Percentiles rank a stretch among this genome's conserved stretches.
These are phyloP conservation scores for Blastomussa wellsi DNA, from an alignment of 92 coral and sea anemone genomes.

Conservation along the genomic window DNA sequence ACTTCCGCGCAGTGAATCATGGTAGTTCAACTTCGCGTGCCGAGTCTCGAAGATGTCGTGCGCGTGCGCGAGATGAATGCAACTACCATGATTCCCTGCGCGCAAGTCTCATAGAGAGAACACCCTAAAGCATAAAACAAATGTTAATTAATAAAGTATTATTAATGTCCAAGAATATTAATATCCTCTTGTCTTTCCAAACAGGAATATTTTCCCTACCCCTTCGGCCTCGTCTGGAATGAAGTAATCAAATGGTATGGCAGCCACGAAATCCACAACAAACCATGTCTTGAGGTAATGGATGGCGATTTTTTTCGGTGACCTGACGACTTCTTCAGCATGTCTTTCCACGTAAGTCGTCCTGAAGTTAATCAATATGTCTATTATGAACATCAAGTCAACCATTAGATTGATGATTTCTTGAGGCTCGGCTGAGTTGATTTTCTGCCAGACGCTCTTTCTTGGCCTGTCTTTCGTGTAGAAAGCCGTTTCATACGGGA, in stretches of 20 bases:
- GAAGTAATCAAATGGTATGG: conserved; percentile 84
- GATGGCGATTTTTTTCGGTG: conserved; percentile 81
- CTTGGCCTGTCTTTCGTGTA: conserved; percentile 7
- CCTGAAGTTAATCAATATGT: conserved; percentile 82
- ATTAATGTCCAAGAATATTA: too few relatives aligned
- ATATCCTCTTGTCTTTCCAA: not conserved
- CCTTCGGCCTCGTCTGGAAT: conserved; percentile 47
- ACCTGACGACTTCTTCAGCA: conserved; percentile 57
- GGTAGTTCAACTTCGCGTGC: too few relatives aligned
- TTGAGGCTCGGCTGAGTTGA: conserved; percentile 33
- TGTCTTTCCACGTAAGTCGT: conserved; percentile 69
- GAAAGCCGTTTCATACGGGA: conserved; percentile 86
- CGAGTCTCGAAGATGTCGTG: too few relatives aligned
- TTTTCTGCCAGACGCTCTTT: conserved; percentile 30
- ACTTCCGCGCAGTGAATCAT: too few relatives aligned
- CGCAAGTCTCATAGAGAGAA: too few relatives aligned
- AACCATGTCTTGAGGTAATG: conserved; percentile 82
- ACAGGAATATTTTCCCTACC: conserved; percentile 18
- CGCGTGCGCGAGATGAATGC: too few relatives aligned
- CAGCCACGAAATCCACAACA: conserved; percentile 80
- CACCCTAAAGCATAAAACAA: too few relatives aligned
- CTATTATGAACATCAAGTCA: conserved; percentile 78
- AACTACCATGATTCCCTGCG: too few relatives aligned
- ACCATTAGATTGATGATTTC: conserved; percentile 69
- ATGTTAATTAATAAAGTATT: too few relatives aligned